Base-by-base conservation (phyloP, 2,113 vertebrate species). In the Hemiprocne comata region DNA sequence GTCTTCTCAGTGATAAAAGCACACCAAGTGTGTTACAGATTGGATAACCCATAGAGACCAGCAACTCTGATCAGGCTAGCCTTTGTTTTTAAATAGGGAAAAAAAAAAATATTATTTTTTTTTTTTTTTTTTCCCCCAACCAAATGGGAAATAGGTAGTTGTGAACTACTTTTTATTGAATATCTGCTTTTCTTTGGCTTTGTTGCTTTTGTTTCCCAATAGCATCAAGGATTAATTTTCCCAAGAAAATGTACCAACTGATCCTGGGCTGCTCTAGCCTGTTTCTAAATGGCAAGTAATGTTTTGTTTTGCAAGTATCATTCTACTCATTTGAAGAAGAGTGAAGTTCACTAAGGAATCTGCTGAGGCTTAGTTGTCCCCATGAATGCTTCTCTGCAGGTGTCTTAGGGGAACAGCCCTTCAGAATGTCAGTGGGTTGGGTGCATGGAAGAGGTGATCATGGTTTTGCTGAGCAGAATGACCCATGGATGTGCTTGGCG, bases 81-180 rank as follows among this genome's bases (percentile, higher is more conserved):
- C 51, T 89, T 90, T 60, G 38, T 87, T 64, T 79, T 90, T 42
- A 36, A 80, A 84, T 38, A 73, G 60, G 6, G 14, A 57, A 76
- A 78, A 66, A 61, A 81, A 34, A 1, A 17, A n/a, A n/a, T n/a
- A n/a, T n/a, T n/a, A n/a, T n/a, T n/a, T n/a, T 13, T 31, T 29
- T 55, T 31, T 48, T 71, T 38, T 75, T 90, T 95, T 75, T 89
- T 96, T 94, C 7, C 87, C 80, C 94, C 71, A 66, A 19, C 76
- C 64, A 86, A 76, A 62, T 89, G 82, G 85, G 90, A 96, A 94
- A 87, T 57, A 74, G 73, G 84, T 65, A 53, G n/a, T 57, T 93
- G 74, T 46, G 74, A 94, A 85, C 36, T 15, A 67, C 69, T 74
- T 69, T 58, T 91, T 66, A 81, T 87, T 85, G 78, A 61, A 65